Evolutionary conservation across 1,140 invertebrate species (phyloP), one percentile per base, ranked within the genome.

Genomic region (Coptotermes formosanus): DNA sequence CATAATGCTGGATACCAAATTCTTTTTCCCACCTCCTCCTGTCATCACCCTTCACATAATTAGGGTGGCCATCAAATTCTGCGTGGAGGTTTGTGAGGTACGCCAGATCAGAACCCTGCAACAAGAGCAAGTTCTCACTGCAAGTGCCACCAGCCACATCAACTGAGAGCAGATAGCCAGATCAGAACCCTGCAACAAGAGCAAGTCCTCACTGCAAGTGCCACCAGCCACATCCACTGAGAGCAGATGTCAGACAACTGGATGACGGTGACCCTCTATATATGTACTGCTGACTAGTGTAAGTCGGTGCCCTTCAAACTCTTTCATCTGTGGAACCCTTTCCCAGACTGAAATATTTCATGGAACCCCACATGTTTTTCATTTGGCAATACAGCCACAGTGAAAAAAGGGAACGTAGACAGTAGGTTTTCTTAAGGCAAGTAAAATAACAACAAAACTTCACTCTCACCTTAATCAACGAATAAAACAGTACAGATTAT

Each of bases 1-100:
- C 98, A 90, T 99, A 99, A 90, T 99, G 98, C 88, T 94, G 93
- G 9, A 99, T 94, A 3, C 97, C 96, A 90, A 98, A 98, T 90
- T 98, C 96, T 55, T 95, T 94, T 91, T 99, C 95, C 98, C 98
- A 97, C 91, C 95, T 94, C 88, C 98, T 91, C 83, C 97, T 92
- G 91, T 97, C 95, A 85, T 95, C 94, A 88, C 97, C 95, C 91
- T 98, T 98, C 0, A 98, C 94, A 90, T 98, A 99, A 90, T 95
- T 95, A 8, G 95, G 92, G 91, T 99, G 96, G 64, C 91, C 93
- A 82, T 97, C 96, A 90, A 99, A 98, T 90, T 98, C 97, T 12
- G 94, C 91, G 90, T 98, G 97, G 45, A 99, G 92, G 91, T 99
- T 99, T 3, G 94, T 95, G 86, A 99, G 92, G 90, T 98, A 99